Conservation (phyloP, 2,888 invertebrate species). For the Dioctria linearis region DNA sequence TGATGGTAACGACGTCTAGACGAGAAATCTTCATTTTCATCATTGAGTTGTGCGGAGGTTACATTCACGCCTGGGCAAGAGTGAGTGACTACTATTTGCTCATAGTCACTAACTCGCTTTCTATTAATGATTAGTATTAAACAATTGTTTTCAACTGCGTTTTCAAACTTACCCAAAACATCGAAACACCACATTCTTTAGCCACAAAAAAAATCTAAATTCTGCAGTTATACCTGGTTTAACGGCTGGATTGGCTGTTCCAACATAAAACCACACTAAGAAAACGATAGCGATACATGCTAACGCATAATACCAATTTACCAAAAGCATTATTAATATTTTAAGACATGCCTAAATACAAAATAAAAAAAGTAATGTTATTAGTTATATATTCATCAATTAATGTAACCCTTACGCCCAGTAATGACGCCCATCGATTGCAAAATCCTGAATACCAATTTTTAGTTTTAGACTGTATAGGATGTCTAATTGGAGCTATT, state of each 20-base stretch:
- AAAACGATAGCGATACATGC: constrained; percentile 86
- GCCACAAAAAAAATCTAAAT: constrained; percentile 85
- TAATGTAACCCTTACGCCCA: constrained; percentile 78
- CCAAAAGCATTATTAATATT: constrained; percentile 90
- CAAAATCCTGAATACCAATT: constrained; percentile 96
- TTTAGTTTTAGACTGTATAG: constrained; percentile 89
- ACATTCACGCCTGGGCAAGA: constrained; percentile 85
- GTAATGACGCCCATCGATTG: constrained; percentile 93
- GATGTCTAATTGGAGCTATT: constrained; percentile 74
- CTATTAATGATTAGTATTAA: constrained; percentile 69
- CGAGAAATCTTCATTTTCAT: constrained; percentile 96
- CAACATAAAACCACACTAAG: constrained; percentile 94
- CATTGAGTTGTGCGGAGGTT: constrained; percentile 89
- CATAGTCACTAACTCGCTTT: constrained; percentile 84
- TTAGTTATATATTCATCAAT: constrained; percentile 12
- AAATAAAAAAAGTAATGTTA: constrained; percentile 11
- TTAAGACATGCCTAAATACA: constrained; percentile 84
- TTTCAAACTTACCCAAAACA: constrained; percentile 79
- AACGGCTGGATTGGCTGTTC: constrained; percentile 94
- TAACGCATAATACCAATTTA: constrained; percentile 94
- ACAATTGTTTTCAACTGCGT: neutral
- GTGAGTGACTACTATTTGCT: constrained; percentile 89
- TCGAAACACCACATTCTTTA: constrained; percentile 80
- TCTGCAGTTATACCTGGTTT: constrained; percentile 92
- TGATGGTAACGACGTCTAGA: constrained; percentile 94